Evolutionary conservation across 2,113 vertebrate species (phyloP).

Genomic region (Plecotus auritus): DNA sequence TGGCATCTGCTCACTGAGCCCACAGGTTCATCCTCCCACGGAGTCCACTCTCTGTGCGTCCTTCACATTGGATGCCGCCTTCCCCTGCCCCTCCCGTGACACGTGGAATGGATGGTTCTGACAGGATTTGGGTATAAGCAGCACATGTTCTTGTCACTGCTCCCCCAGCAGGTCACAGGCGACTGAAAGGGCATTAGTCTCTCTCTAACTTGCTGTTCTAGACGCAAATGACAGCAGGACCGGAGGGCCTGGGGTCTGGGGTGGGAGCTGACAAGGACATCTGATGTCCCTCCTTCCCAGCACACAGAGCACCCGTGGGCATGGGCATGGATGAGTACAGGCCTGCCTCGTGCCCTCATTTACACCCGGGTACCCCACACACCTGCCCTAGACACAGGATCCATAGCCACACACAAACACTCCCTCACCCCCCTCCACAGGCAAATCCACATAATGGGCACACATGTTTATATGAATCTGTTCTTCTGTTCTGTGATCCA

Average conservation of each 20-base stretch:
- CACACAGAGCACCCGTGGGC: not conserved
- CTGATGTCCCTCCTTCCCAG: not conserved
- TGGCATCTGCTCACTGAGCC: not conserved
- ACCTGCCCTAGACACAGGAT: not conserved
- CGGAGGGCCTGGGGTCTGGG: not conserved
- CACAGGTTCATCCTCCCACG: conserved; percentile 47
- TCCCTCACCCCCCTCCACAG: not conserved
- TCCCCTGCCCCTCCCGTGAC: not conserved
- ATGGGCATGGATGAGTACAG: accelerated
- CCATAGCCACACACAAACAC: not conserved
- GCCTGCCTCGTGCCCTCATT: not conserved
- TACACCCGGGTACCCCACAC: not conserved
- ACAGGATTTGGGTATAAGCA: conserved; percentile 80
- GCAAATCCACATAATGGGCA: not conserved
- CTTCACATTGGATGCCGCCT: conserved; percentile 59
- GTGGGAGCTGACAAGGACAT: not conserved
- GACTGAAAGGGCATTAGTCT: conserved; percentile 73
- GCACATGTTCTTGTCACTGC: conserved; percentile 76
- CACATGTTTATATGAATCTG: not conserved
- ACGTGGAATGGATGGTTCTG: conserved; percentile 76
- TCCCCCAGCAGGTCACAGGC: conserved; percentile 36
- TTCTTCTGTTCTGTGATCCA: not conserved
- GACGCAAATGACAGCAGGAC: not conserved
- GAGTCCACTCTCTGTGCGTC: conserved; percentile 48
- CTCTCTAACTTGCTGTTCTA: not conserved